A percentile compares a stretch with the other conserved stretches of the same genome.
Evolutionary conservation across 37 sponge, comb jelly and placozoan species (phyloP).

Genomic region (Beroe ovata): DNA sequence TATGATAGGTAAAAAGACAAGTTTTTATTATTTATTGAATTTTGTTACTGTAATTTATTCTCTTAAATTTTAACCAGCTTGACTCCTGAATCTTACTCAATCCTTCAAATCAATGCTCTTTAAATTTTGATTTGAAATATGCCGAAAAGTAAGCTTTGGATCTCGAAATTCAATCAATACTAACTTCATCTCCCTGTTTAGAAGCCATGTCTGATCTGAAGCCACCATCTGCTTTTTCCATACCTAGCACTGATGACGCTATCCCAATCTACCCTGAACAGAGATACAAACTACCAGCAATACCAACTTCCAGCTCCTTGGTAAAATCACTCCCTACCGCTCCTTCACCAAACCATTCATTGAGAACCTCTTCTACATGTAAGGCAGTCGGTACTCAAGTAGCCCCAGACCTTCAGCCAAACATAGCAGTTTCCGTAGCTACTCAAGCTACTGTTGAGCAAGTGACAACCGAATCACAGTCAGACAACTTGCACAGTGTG

Average conservation of each 20-base stretch:
- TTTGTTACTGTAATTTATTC: not conserved
- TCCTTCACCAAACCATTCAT: not conserved
- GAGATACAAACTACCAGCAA: not conserved
- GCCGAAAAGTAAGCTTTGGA: too few species aligned
- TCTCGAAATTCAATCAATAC: too few species aligned
- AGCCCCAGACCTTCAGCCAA: not conserved
- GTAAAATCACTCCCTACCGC: not conserved
- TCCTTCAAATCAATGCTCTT: too few species aligned
- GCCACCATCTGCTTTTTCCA: slow-evolving; percentile 19
- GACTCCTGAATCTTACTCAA: too few species aligned
- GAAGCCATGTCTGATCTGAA: not conserved
- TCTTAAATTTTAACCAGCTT: not conserved
- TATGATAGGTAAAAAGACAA: too few species aligned
- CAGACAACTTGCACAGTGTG: not conserved
- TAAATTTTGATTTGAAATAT: too few species aligned
- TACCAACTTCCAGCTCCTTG: not conserved
- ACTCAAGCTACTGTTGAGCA: not conserved
- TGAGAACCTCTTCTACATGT: too few species aligned
- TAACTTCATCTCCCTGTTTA: too few species aligned
- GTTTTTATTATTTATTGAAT: not conserved
- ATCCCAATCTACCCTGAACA: not conserved
- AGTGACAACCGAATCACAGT: not conserved
- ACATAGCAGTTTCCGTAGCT: not conserved
- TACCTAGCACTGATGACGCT: not conserved
- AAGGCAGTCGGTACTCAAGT: not conserved